Evolutionary conservation across 2,113 vertebrate genomes (phyloP), one percentile per base, ranked within the genome.

Genomic region (Entosphenus tridentatus): DNA sequence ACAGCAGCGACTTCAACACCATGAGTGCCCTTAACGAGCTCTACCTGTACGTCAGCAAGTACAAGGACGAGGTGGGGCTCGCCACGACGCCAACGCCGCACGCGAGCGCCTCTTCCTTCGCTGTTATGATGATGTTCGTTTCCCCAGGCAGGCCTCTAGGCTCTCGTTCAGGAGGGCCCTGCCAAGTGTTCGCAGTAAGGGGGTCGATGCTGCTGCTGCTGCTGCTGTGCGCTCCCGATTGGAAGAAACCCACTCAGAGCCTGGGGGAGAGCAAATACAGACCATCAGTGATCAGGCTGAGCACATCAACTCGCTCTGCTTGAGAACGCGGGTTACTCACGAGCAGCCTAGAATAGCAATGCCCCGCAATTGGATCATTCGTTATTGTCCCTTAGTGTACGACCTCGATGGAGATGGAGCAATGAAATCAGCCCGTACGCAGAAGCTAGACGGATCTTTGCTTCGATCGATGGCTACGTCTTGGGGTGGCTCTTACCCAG

Each of bases 11-110:
- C 80, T 98, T 98, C 81, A 98, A 95, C 80, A 85, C 82, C 12
- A 95, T 96, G 88, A 98, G 93, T 12, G 87, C 93, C 0, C 88
- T 98, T 76, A 92, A 90, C 0, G 93, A 97, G 82, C 96, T 96
- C 74, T 98, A 95, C 80, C 96, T 88, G 73, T 98, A 98, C 2
- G 89, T 98, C 77, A 87, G 88, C 73, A 98, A 96, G 78, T 98
- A 98, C 78, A 87, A 86, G 0, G 93, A 98, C 77, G 93, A 98
- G 90, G 92, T 98, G 78, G 74, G 80, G n/a, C 21, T 21, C 9
- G n/a, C n/a, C 8, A 65, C 8, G 62, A 16, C 21, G n/a, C 8
- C 8, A 65, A 11, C n/a, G 21, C 21, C 13, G 13, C n/a, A 21
- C 62, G 11, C n/a, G 62, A 16, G 62, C 62, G 9, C n/a, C 21